Evolutionary conservation across 64 coral and sea anemone species (phyloP).

Genomic region (Dendrophyllia cribrosa): DNA sequence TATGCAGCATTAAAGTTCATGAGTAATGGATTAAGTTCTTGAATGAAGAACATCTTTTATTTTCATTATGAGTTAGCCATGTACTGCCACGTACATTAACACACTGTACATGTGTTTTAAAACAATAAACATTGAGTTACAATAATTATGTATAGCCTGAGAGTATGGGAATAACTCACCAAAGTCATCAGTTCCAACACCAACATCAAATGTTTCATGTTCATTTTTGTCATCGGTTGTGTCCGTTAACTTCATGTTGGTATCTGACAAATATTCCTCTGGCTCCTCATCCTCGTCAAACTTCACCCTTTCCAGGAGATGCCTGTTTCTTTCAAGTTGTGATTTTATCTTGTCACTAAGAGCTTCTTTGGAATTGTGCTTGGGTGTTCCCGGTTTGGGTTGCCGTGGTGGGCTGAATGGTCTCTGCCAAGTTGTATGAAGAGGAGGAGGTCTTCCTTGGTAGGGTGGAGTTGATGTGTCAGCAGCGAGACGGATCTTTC

Average conservation of each 20-base stretch:
- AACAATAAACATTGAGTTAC: too few species aligned
- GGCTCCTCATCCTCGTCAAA: not conserved
- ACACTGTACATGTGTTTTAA: too few species aligned
- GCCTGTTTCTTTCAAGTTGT: constrained; percentile 81
- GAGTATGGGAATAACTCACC: not conserved
- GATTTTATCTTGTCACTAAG: constrained; percentile 70
- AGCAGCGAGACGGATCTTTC: constrained; percentile 75
- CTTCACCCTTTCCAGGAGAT: constrained; percentile 47
- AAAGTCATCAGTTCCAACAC: constrained; percentile 62
- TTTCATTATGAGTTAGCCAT: too few species aligned
- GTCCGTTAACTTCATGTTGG: not conserved
- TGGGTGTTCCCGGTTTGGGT: not conserved
- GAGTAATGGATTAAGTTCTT: too few species aligned
- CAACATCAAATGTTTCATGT: constrained; percentile 66
- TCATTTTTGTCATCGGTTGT: constrained; percentile 20
- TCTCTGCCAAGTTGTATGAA: constrained; percentile 74
- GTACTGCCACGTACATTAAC: too few species aligned
- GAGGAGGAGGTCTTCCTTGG: constrained; percentile 36
- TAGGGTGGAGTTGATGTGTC: constrained; percentile 59
- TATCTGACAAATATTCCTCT: not conserved
- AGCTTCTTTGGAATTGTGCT: constrained; percentile 24
- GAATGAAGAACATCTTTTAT: too few species aligned
- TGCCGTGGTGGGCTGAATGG: constrained; percentile 73
- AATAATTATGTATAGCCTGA: too few species aligned
- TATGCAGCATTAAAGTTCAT: too few species aligned